Evolutionary conservation across 2,797 vertebrate genomes (phyloP).

Genomic region (Acestrorhynchus altus): DNA sequence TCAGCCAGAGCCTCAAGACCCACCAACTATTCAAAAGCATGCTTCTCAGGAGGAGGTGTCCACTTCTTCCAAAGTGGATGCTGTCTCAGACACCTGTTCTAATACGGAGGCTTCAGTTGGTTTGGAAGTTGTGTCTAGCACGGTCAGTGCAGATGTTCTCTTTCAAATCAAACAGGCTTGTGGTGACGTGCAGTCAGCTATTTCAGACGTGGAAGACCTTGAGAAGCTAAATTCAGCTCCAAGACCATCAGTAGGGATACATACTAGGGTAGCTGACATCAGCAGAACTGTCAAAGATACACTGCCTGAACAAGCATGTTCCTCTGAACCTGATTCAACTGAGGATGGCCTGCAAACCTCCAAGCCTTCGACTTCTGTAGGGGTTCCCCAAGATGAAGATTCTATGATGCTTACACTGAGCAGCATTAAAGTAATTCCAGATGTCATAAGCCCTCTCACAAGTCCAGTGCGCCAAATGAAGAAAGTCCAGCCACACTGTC

Average conservation of each 20-base stretch:
- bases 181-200: constrained; percentile 55
- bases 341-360: constrained; percentile 55
- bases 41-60: constrained; percentile 19
- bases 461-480: constrained; percentile 85
- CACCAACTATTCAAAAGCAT: constrained; percentile 14
- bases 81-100: constrained; percentile 26
- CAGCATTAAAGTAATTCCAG: constrained; percentile 87
- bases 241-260: constrained; percentile 47
- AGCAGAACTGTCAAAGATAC: constrained; percentile 64
- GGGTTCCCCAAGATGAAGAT: constrained; percentile 84
- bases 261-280: constrained; percentile 61
- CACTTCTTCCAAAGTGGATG: constrained; percentile 41
- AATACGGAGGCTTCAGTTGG: constrained; percentile 33
- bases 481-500: constrained; percentile 68
- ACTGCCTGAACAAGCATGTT: constrained; percentile 47
- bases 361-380: constrained; percentile 63
- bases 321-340: constrained; percentile 67
- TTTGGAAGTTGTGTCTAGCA: constrained; percentile 74
- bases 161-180: constrained; percentile 68
- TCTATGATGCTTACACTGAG: constrained; percentile 91
- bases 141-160: constrained; percentile 66
- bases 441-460: constrained; percentile 91
- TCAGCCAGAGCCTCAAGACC: constrained; percentile 7
- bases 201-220: constrained; percentile 37
- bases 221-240: constrained; percentile 19